Evolutionary conservation across 2,797 vertebrate species (phyloP).

Genomic region (Rhabdomys pumilio): DNA sequence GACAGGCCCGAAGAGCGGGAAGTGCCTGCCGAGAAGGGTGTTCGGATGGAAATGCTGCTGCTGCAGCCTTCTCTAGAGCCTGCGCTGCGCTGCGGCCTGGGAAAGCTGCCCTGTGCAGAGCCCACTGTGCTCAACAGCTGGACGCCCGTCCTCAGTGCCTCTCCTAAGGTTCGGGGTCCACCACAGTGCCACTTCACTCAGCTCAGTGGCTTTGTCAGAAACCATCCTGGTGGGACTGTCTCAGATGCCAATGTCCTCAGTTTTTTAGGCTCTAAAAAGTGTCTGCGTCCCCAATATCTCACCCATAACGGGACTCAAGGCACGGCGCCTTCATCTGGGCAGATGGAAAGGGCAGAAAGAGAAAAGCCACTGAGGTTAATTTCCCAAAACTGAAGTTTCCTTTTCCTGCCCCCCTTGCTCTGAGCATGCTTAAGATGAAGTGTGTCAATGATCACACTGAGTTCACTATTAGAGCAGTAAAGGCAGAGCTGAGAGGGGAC

Average conservation of each 20-base stretch:
- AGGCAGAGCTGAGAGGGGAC: constrained; percentile 56
- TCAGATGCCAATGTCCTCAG: constrained; percentile 63
- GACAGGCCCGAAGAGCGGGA: constrained; percentile 71
- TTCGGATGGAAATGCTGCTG: constrained; percentile 85
- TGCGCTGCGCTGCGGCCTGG: constrained; percentile 45
- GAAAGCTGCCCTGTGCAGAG: constrained; percentile 49
- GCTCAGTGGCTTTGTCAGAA: constrained; percentile 80
- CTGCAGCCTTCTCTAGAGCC: constrained; percentile 73
- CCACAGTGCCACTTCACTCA: constrained; percentile 68
- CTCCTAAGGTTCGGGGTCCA: constrained; percentile 64
- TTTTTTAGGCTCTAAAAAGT: constrained; percentile 71
- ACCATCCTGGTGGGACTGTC: constrained; percentile 37
- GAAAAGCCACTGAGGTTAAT: constrained; percentile 61
- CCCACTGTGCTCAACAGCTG: constrained; percentile 62
- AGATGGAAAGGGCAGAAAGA: constrained; percentile 67
- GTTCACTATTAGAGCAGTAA: constrained; percentile 57
- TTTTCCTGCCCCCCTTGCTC: constrained; percentile 66
- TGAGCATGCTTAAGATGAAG: constrained; percentile 58
- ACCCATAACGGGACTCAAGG: constrained; percentile 65
- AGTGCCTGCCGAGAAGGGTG: constrained; percentile 83
- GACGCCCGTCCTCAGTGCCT: constrained; percentile 59
- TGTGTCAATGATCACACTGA: constrained; percentile 47
- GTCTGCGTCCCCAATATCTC: constrained; percentile 71
- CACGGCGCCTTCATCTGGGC: constrained; percentile 75
- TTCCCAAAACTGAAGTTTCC: constrained; percentile 58